Evolutionary conservation across 2,888 invertebrate genomes (phyloP).

Genomic region (Morinoia aosen): DNA sequence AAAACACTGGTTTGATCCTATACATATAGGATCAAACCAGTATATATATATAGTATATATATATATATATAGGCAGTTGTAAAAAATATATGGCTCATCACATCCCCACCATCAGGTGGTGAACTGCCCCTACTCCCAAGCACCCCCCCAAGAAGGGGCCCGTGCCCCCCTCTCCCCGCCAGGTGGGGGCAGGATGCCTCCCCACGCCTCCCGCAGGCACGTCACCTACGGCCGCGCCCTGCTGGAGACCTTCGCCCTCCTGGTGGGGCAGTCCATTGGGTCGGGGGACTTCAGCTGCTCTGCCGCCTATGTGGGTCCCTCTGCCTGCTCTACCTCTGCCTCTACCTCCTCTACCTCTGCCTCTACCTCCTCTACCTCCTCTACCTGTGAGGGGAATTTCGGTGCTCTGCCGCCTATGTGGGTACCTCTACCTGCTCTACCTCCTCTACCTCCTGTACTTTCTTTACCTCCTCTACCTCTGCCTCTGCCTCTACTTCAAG

Average conservation of each 20-base stretch:
- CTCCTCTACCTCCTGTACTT: too few species aligned
- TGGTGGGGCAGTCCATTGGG: neutral
- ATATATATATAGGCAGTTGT: neutral
- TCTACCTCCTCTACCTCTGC: neutral
- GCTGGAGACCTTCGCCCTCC: slow-evolving; percentile 21
- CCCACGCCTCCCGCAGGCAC: neutral
- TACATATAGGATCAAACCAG: too few species aligned
- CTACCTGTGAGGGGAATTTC: neutral
- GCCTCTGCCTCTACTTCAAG: too few species aligned
- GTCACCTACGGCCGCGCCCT: neutral
- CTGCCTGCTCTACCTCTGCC: neutral
- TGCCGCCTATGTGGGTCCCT: neutral
- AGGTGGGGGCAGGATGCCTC: neutral
- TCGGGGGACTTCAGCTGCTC: neutral
- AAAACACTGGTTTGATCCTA: too few species aligned
- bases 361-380: neutral
- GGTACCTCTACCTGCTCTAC: neutral
- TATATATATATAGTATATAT: neutral
- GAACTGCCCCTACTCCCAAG: neutral
- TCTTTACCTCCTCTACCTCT: too few species aligned
- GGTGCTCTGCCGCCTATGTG: neutral
- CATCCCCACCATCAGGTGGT: neutral
- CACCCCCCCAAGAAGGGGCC: neutral
- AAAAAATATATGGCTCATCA: neutral
- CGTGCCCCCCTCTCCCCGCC: neutral